phyloP scores from a whole-genome alignment of 2,888 invertebrate genomes.

The Drosophila crucigera region DNA sequence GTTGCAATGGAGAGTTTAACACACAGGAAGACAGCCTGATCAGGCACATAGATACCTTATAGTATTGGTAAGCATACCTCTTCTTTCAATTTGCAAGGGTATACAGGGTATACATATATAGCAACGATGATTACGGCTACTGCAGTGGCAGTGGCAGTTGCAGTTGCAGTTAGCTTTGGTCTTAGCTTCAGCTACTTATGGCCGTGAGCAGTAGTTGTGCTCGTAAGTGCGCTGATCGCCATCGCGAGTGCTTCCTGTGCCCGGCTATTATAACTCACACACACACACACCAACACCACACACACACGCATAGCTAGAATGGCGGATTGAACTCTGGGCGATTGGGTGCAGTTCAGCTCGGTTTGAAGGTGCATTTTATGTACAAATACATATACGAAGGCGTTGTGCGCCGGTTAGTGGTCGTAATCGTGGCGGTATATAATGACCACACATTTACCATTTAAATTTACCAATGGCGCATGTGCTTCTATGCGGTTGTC shows the following conservation, averaged over 20 bases:
- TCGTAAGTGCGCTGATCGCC: conserved; percentile 79
- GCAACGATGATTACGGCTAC: conserved; percentile 50
- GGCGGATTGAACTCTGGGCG: conserved; percentile 60
- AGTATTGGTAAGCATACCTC: not conserved
- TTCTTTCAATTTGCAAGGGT: not conserved
- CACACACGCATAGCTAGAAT: conserved; percentile 32
- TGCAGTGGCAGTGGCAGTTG: conserved; percentile 63
- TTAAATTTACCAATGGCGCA: conserved; percentile 67
- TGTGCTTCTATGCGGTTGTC: conserved; percentile 33
- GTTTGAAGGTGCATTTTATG: conserved; percentile 25
- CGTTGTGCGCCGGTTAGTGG: conserved; percentile 55
- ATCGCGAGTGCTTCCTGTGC: conserved; percentile 79
- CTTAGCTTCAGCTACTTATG: conserved; percentile 51
- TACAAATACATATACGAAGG: conserved; percentile 45
- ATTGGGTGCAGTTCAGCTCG: conserved; percentile 58
- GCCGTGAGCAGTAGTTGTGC: conserved; percentile 64
- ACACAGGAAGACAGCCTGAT: not conserved
- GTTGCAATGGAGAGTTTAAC: not conserved
- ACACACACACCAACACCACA: conserved; percentile 6
- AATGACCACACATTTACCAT: conserved; percentile 70
- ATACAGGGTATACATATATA: not conserved
- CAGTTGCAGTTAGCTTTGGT: conserved; percentile 22
- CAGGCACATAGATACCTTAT: not conserved
- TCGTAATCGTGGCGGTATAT: conserved; percentile 67
- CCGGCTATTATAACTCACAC: conserved; percentile 45